Conservation (phyloP, 1,140 invertebrate genomes). For the Coenobita brevimanus region DNA sequence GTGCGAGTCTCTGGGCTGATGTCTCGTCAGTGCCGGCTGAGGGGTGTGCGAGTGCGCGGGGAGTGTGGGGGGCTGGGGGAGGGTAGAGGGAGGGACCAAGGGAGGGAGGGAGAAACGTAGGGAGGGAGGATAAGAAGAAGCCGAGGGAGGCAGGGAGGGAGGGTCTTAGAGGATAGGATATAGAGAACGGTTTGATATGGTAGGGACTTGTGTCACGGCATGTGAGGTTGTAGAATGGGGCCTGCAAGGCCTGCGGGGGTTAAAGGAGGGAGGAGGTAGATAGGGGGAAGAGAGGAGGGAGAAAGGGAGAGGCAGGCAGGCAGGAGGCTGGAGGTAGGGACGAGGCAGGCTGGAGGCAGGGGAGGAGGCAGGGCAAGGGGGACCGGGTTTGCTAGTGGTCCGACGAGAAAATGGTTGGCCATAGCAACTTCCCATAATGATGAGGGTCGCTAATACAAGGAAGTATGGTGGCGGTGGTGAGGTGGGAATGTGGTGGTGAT, state of each 20-base stretch:
- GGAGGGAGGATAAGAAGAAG: neutral
- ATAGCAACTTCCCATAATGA: conserved; percentile 28
- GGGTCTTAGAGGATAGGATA: no score
- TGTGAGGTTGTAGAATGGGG: neutral
- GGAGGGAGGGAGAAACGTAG: neutral
- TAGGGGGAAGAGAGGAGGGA: neutral
- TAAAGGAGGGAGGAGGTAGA: neutral
- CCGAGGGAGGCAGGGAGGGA: conserved; percentile 14
- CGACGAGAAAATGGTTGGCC: conserved; percentile 20
- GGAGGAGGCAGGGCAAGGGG: neutral
- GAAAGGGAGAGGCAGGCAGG: neutral
- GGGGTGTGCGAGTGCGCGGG: conserved; percentile 64
- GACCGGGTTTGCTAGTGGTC: conserved; percentile 6
- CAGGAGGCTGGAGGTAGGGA: neutral
- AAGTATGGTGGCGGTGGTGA: neutral
- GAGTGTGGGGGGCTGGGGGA: conserved; percentile 33
- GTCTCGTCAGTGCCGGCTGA: conserved; percentile 62
- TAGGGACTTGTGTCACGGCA: no score
- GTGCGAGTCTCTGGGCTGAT: conserved; percentile 58
- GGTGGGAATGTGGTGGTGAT: no score
- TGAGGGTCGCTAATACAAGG: conserved; percentile 21
- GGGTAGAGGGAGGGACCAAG: neutral
- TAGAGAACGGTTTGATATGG: no score
- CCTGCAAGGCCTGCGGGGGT: neutral
- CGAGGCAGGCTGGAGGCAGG: neutral